A percentile compares a stretch with the other conserved stretches of the same genome.
Evolutionary conservation across 2,797 vertebrate species (phyloP).

Genomic region (Apogon talboti): DNA sequence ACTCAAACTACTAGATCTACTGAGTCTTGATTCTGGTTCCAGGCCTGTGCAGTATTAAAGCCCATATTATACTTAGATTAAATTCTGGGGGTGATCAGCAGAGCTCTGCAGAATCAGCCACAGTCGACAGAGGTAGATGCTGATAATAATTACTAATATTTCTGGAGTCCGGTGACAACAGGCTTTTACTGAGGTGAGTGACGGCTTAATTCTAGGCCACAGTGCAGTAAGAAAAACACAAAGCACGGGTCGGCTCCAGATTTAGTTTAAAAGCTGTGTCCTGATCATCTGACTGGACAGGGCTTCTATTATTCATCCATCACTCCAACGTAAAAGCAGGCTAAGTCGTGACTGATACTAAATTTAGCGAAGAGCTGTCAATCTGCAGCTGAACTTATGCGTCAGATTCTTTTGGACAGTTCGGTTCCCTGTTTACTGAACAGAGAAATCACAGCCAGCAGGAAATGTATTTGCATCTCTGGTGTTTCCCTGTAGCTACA

Average conservation of each 20-base stretch:
- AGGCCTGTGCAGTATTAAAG: too few relatives aligned
- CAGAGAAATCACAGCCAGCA: neutral
- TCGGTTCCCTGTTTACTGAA: fast-evolving
- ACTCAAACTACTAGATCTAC: too few relatives aligned
- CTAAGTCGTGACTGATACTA: neutral
- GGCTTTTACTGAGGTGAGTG: neutral
- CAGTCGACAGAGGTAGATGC: too few relatives aligned
- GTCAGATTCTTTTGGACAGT: neutral
- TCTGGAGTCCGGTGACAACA: too few relatives aligned
- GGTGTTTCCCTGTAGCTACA: neutral
- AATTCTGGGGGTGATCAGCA: too few relatives aligned
- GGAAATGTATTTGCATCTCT: neutral
- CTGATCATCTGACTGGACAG: neutral
- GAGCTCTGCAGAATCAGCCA: too few relatives aligned
- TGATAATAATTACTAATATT: too few relatives aligned
- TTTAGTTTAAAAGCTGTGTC: constrained; percentile 18
- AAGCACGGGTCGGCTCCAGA: constrained; percentile 5
- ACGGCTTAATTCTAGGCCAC: neutral
- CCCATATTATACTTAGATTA: too few relatives aligned
- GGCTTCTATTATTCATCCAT: constrained; percentile 15
- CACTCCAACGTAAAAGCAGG: constrained; percentile 16
- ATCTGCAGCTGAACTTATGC: constrained; percentile 4
- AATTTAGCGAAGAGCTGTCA: neutral
- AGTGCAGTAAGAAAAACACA: neutral
- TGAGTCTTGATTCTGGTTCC: too few relatives aligned